These are phyloP conservation scores for Limnephilus marmoratus DNA, from an alignment of 2,888 invertebrate species.

Conservation along the genomic window DNA sequence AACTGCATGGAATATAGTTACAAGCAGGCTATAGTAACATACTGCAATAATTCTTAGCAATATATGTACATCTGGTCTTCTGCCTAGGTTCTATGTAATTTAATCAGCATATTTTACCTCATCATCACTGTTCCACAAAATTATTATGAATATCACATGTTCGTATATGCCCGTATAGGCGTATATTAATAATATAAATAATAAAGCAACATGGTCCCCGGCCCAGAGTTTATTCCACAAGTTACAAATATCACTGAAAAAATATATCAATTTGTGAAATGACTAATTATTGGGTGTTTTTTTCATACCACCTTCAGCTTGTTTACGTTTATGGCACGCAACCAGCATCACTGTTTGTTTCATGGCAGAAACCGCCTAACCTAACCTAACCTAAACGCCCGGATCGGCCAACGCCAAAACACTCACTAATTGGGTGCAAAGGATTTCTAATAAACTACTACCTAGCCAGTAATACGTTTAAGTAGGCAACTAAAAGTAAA, in stretches of 20 bases:
- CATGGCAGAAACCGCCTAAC: neutral
- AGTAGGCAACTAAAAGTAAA: neutral
- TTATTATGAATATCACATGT: too few relatives aligned
- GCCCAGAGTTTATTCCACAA: neutral
- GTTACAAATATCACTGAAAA: neutral
- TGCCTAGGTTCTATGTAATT: too few relatives aligned
- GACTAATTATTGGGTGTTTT: constrained; percentile 15
- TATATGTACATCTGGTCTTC: too few relatives aligned
- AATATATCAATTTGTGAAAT: constrained; percentile 32
- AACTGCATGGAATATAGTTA: too few relatives aligned
- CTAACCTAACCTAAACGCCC: neutral
- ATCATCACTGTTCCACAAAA: too few relatives aligned
- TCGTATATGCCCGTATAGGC: too few relatives aligned
- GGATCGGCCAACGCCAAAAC: neutral
- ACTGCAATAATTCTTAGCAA: too few relatives aligned
- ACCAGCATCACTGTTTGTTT: neutral
- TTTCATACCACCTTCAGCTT: constrained; percentile 44
- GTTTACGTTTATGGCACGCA: constrained; percentile 61
- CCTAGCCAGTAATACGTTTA: neutral
- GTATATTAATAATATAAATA: too few relatives aligned
- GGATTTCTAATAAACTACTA: neutral
- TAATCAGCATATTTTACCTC: too few relatives aligned
- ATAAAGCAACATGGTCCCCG: neutral
- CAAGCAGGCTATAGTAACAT: too few relatives aligned
- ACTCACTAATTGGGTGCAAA: constrained; percentile 35